Percentiles rank a stretch among this genome's conserved stretches.
These are phyloP conservation scores for Syngnathus typhle DNA, from an alignment of 2,113 vertebrate species.

Conservation along the genomic window DNA sequence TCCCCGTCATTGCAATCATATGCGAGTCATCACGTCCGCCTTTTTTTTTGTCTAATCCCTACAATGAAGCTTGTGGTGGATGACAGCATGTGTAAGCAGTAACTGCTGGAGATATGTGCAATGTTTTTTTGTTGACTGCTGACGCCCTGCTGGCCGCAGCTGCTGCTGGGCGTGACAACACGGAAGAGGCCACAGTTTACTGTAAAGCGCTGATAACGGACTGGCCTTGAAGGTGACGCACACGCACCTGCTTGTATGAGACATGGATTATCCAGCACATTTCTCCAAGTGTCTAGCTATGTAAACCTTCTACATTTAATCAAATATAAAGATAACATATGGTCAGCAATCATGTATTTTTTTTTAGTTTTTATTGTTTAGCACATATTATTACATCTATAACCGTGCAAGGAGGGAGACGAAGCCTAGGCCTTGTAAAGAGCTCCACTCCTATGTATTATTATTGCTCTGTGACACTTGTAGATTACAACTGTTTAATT, in stretches of 20 bases:
- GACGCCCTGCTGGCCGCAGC: conserved; percentile 35
- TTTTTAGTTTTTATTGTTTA: no score
- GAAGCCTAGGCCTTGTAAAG: no score
- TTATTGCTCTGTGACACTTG: no score
- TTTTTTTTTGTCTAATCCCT: conserved; percentile 9
- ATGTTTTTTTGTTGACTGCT: conserved; percentile 50
- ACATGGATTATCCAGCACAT: conserved; percentile 22
- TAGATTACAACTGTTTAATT: background rate
- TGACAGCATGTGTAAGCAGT: conserved; percentile 30
- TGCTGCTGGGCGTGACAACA: conserved; percentile 51
- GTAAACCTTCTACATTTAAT: background rate
- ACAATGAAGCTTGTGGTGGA: conserved; percentile 37
- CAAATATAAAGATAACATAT: no score
- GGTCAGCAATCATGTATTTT: no score
- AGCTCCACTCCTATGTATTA: no score
- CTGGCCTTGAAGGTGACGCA: conserved; percentile 61
- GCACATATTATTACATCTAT: no score
- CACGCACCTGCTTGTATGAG: conserved; percentile 57
- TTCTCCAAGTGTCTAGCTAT: background rate
- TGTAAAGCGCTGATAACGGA: conserved; percentile 52
- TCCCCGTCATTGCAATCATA: conserved; percentile 33
- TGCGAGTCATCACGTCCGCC: conserved; percentile 38
- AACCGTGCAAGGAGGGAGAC: no score
- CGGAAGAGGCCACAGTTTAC: conserved; percentile 55
- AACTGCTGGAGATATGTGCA: conserved; percentile 42